Base-by-base conservation (phyloP, 2,797 vertebrate species). In the Molossus alvarezi region DNA sequence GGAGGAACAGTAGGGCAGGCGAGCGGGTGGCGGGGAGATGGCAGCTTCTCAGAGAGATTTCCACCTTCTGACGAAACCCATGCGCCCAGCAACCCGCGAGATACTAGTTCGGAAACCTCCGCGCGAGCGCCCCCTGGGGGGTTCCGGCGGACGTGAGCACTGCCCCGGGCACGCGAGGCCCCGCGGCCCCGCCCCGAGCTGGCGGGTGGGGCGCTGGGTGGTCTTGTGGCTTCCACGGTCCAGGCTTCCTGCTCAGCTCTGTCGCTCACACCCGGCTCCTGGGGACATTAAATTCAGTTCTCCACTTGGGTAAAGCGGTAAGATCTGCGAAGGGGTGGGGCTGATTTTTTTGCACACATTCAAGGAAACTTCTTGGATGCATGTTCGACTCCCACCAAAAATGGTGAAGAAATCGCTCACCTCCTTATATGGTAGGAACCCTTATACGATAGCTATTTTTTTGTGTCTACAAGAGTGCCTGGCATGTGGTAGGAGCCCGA, bases 61-160 rank as follows among this genome's bases (percentile, higher is more conserved):
- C 96, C 96, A 90, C 94, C 98, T 97, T 98, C 98, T 96, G 96
- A 76, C 95, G 94, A 93, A 94, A 48, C 96, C 97, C 95, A 87
- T 81, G 97, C 96, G 97, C 97, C 83, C 95, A 57, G 95, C 95
- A 7, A 55, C 15, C 87, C 48, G 25, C 79, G 0, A 93, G 91
- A 96, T 53, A 85, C 71, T 14, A 18, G 71, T n/a, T 65, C 80
- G n/a, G 93, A 90, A 69, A 73, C 77, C 83, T 95, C 92, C 37
- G 9, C 94, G 87, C 97, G 96, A 96, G 98, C 98, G 98, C 98
- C 98, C 97, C 95, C 98, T 98, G 97, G 81, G 93, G 90, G 98
- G 92, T 12, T 15, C 48, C 65, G 11, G 81, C 21, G 33, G 18
- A 60, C 3, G 33, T 10, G 17, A 9, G 90, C 95, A 0, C 0